phyloP scores from a whole-genome alignment of 2,113 vertebrate species.

The Eublepharis macularius region DNA sequence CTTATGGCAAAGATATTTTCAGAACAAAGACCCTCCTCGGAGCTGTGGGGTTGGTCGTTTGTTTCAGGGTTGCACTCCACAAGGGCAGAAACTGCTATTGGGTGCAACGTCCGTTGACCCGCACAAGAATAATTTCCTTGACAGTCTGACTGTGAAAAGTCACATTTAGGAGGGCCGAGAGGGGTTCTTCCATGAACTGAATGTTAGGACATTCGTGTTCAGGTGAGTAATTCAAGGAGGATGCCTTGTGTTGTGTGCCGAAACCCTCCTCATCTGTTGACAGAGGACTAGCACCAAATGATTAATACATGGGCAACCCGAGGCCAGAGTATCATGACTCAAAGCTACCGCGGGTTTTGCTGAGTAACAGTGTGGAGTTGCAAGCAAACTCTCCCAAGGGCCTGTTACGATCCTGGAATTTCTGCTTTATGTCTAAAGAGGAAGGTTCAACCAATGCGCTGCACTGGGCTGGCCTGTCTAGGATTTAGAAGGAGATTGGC shows the following conservation, averaged over 20 bases:
- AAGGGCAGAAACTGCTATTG: too few relatives aligned
- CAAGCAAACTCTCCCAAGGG: not conserved
- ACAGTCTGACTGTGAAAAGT: too few relatives aligned
- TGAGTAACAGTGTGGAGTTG: not conserved
- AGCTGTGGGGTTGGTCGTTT: too few relatives aligned
- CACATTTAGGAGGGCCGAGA: not conserved
- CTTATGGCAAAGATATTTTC: too few relatives aligned
- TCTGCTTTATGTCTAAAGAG: not conserved
- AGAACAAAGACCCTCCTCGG: too few relatives aligned
- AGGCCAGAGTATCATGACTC: not conserved
- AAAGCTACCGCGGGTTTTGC: not conserved
- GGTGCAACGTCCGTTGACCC: not conserved
- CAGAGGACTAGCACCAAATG: not conserved
- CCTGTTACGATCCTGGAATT: too few relatives aligned
- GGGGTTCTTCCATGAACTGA: not conserved
- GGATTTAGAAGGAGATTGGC: too few relatives aligned
- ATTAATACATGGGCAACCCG: not conserved
- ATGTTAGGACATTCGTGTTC: too few relatives aligned
- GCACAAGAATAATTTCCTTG: not conserved
- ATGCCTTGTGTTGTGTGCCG: not conserved
- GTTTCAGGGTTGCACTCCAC: too few relatives aligned
- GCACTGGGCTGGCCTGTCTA: too few relatives aligned
- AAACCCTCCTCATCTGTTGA: not conserved
- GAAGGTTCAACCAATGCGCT: too few relatives aligned
- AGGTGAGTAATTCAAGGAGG: not conserved